Conservation (phyloP, 92 coral and sea anemone species). For the Porites divaricata region DNA sequence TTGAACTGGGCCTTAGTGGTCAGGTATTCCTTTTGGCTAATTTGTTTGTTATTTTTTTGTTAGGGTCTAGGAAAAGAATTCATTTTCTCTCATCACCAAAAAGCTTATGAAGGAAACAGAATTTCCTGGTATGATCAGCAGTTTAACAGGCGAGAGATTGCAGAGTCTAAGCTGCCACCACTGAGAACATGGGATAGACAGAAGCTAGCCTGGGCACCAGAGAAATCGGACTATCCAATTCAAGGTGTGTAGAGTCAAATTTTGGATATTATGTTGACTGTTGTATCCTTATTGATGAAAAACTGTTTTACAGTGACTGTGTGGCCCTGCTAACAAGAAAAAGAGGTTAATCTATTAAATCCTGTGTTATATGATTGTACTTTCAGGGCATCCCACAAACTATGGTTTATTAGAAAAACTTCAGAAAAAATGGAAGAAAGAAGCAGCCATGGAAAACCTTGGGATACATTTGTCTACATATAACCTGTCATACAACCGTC, state of each 20-base stretch:
- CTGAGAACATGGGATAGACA: constrained; percentile 95
- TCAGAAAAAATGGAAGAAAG: constrained; percentile 92
- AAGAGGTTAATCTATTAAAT: too few relatives aligned
- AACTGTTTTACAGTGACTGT: too few relatives aligned
- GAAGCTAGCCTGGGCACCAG: constrained; percentile 93
- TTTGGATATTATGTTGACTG: too few relatives aligned
- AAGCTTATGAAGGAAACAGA: constrained; percentile 77
- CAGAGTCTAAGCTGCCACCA: constrained; percentile 77
- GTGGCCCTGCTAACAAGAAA: too few relatives aligned
- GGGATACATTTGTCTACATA: constrained; percentile 84
- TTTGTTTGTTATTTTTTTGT: neutral
- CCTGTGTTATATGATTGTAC: neutral
- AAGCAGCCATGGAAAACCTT: constrained; percentile 77
- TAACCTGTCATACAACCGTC: constrained; percentile 71
- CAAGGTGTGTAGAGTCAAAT: constrained; percentile 67
- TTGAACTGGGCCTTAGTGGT: too few relatives aligned
- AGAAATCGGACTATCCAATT: constrained; percentile 89
- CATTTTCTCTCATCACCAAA: constrained; percentile 90
- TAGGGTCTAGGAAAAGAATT: constrained; percentile 92
- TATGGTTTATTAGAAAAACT: constrained; percentile 87
- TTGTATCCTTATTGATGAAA: too few relatives aligned
- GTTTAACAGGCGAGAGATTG: constrained; percentile 81
- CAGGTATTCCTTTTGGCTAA: neutral
- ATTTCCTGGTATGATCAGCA: constrained; percentile 99
- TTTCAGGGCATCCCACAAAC: constrained; percentile 92